These are phyloP conservation scores for Idaea aversata DNA, from an alignment of 2,888 invertebrate genomes.

Conservation along the genomic window DNA sequence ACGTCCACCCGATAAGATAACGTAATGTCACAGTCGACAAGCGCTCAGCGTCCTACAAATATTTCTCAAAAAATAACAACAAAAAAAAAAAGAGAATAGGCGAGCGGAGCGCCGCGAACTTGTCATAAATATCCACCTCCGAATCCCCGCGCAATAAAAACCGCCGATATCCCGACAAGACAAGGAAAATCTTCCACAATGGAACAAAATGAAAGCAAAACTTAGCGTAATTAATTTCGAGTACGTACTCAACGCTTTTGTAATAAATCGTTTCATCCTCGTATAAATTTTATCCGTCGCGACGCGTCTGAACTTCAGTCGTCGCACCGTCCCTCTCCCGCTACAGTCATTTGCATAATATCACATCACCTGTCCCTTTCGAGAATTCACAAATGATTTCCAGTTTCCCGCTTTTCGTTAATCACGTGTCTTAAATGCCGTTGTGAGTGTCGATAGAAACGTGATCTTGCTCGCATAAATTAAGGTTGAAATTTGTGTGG, in stretches of 20 bases:
- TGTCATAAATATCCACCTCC: constrained; percentile 51
- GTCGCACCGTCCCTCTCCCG: constrained; percentile 54
- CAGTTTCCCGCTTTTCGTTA: constrained; percentile 75
- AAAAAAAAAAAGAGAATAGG: constrained; percentile 39
- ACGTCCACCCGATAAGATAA: constrained; percentile 40
- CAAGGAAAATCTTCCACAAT: constrained; percentile 59
- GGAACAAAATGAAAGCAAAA: constrained; percentile 68
- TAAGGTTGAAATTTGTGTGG: constrained; percentile 42
- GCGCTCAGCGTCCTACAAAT: constrained; percentile 40
- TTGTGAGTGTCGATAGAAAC: constrained; percentile 27
- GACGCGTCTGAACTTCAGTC: constrained; percentile 59
- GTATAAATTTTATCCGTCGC: constrained; percentile 70
- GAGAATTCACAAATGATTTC: constrained; percentile 75
- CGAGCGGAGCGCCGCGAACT: constrained; percentile 35
- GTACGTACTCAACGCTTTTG: constrained; percentile 78
- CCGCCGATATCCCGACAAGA: constrained; percentile 51
- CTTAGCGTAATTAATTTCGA: constrained; percentile 75
- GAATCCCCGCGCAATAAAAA: constrained; percentile 48
- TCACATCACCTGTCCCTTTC: constrained; percentile 74
- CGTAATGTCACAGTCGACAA: constrained; percentile 35
- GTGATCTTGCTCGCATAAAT: constrained; percentile 34
- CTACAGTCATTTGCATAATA: constrained; percentile 63
- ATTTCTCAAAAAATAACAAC: constrained; percentile 42
- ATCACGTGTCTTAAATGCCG: constrained; percentile 66
- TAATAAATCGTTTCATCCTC: constrained; percentile 79